These are phyloP conservation scores for Hyla sarda DNA, from an alignment of 2,113 vertebrate species.

Conservation along the genomic window DNA sequence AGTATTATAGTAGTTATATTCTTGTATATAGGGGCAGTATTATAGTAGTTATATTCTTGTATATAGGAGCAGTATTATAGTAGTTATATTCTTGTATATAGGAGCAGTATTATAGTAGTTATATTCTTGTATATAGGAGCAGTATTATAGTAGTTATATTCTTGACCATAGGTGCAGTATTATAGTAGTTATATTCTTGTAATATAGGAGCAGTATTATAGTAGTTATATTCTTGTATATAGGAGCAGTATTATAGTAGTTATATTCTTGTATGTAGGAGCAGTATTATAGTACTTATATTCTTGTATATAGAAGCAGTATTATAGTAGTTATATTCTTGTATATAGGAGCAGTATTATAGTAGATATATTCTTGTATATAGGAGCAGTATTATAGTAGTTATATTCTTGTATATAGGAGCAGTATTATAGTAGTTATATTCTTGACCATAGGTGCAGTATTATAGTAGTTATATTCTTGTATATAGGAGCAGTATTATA, in stretches of 20 bases:
- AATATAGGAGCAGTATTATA: too few species aligned
- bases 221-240: background rate
- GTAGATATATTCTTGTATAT: background rate
- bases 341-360: background rate
- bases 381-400: background rate
- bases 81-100: background rate
- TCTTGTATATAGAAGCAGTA: background rate
- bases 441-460: background rate
- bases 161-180: background rate
- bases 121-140: background rate
- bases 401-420: too few species aligned
- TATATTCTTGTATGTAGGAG: background rate
- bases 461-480: background rate
- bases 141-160: background rate
- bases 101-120: background rate
- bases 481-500: background rate
- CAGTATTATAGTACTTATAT: background rate
- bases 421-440: background rate
- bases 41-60: background rate
- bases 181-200: background rate
- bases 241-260: background rate
- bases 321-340: background rate
- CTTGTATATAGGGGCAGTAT: background rate
- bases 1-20: conserved; percentile 4
- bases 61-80: too few species aligned